Base-by-base conservation (phyloP, 2,113 vertebrate species). In the Xiphorhynchus elegans region DNA sequence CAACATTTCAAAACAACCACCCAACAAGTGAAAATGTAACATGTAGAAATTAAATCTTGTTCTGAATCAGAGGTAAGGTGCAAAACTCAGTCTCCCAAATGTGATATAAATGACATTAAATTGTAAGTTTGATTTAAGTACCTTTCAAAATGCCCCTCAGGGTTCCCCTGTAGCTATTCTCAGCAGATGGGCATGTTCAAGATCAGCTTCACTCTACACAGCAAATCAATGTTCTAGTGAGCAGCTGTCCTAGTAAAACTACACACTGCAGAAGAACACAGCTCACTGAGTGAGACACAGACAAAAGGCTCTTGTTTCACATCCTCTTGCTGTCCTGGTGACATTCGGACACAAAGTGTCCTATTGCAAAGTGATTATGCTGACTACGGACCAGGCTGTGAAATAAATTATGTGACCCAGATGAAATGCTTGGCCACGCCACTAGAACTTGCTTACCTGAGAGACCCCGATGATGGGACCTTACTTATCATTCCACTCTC, bases 401-500 rank as follows among this genome's bases (percentile, higher is more conserved):
- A 88, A 77, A 84, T 58, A 68, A 74, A 69, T 20, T 14, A 17
- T 0, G 1, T 4, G 40, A 75, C 35, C 28, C 64, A 33, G 69
- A 4, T 1, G 0, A 44, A 72, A 56, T 3, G 12, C n/a, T 81
- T 13, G 14, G 52, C 63, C 14, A 14, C 0, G 3, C 60, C 68
- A 69, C 49, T 58, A 44, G 78, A 1, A 40, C 52, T 56, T 63
- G 96, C 98, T 92, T 98, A 99, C 99, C 97, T 97, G 46, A 98
- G 95, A 14, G 98, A 98, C 17, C 94, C 50, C 0, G 98, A 80
- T 5, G 98, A 99, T 2, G 98, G 97, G 25, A 97, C 97, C 17
- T 98, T 97, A 16, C 97, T 99, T 77, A 99, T 97, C 42, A 97
- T 96, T 17, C 98, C 98, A 0, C 98, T 98, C 91, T 99, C 99